Percentiles rank a stretch among this genome's conserved stretches.
These are phyloP conservation scores for Digitonthophagus gazella DNA, from an alignment of 2,888 invertebrate species.

Conservation along the genomic window DNA sequence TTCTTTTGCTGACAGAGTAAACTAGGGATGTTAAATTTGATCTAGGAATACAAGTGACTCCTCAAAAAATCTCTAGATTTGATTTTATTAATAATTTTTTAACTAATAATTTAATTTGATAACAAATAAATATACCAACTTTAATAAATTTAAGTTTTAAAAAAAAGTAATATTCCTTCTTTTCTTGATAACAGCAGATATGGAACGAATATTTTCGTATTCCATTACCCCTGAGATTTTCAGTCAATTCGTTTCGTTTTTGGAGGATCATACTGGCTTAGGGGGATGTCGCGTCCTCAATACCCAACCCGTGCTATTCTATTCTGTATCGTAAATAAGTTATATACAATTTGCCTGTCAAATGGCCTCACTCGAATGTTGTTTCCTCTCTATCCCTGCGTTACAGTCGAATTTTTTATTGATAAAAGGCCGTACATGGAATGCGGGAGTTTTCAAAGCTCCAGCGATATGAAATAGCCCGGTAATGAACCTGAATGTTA, in stretches of 20 bases:
- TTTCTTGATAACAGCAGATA: no score
- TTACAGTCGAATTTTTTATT: background rate
- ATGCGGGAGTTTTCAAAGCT: background rate
- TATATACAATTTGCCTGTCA: background rate
- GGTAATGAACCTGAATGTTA: background rate
- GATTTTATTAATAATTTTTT: background rate
- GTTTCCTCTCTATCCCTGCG: background rate
- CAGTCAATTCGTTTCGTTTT: background rate
- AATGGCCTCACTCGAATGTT: no score
- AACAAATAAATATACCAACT: no score
- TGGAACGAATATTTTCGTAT: background rate
- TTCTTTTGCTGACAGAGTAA: background rate
- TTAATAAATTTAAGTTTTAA: no score
- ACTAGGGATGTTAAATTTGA: background rate
- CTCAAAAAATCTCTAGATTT: no score
- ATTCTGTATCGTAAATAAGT: background rate
- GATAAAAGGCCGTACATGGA: background rate
- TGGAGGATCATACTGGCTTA: background rate
- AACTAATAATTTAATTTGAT: no score
- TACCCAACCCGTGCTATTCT: background rate
- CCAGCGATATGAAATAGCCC: background rate
- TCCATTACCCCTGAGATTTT: background rate
- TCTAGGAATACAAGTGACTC: no score
- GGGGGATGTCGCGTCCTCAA: background rate
- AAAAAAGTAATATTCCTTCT: no score